Percentiles rank a stretch among this genome's conserved stretches.
Evolutionary conservation across 2,797 vertebrate species (phyloP).

Genomic region (Cephalopachus bancanus): DNA sequence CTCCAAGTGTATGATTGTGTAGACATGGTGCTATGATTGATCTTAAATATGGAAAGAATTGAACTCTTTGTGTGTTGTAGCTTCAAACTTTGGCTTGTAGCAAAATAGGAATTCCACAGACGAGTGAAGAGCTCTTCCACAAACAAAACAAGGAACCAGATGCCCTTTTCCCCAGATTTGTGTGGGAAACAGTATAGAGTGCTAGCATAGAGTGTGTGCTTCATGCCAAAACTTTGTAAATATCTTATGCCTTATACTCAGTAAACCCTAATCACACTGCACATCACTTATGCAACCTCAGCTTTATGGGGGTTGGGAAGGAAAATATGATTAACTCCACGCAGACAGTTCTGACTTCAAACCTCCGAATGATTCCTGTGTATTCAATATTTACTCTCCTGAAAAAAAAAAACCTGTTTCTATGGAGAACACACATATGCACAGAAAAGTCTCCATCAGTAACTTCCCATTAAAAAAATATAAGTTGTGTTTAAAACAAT

Average conservation of each 20-base stretch:
- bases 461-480: slow-evolving; percentile 55
- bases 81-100: slow-evolving; percentile 5
- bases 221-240: slow-evolving; percentile 83
- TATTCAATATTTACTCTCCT: slow-evolving; percentile 69
- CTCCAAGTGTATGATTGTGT: background rate
- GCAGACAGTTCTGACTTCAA: slow-evolving; percentile 79
- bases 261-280: slow-evolving; percentile 82
- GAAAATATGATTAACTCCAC: slow-evolving; percentile 82
- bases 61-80: background rate
- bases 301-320: slow-evolving; percentile 75
- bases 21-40: background rate
- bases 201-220: slow-evolving; percentile 67
- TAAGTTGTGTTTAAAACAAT: slow-evolving; percentile 51
- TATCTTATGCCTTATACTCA: slow-evolving; percentile 81
- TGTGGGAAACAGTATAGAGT: slow-evolving; percentile 74
- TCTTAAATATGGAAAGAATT: slow-evolving; percentile 55
- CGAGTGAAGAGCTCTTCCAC: background rate
- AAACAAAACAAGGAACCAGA: slow-evolving; percentile 81
- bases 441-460: slow-evolving; percentile 45
- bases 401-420: slow-evolving; percentile 64
- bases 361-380: slow-evolving; percentile 72
- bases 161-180: slow-evolving; percentile 74
- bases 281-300: slow-evolving; percentile 84
- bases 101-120: slow-evolving; percentile 45
- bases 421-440: slow-evolving; percentile 27